Evolutionary conservation across 2,888 invertebrate species (phyloP).

Genomic region (Odontothrips loti): DNA sequence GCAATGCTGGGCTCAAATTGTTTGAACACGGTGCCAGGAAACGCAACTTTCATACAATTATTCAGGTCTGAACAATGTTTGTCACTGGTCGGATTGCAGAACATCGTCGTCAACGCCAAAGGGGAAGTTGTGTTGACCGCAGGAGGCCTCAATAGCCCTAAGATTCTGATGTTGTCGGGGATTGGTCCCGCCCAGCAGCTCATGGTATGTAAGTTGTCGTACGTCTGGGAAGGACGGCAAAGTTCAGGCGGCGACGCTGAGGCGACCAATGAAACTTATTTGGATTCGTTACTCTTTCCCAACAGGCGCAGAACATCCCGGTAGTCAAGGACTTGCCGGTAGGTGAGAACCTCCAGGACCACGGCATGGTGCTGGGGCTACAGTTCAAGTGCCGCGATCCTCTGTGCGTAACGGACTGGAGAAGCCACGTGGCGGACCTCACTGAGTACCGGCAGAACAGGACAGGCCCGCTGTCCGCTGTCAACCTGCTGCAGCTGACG

Average conservation of each 20-base stretch:
- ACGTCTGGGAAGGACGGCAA: neutral
- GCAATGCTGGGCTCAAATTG: too few species aligned
- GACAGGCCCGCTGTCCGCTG: neutral
- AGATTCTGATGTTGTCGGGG: neutral
- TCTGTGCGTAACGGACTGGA: neutral
- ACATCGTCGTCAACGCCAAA: neutral
- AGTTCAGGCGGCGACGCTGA: neutral
- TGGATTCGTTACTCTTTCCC: neutral
- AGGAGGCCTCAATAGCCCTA: neutral
- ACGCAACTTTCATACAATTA: too few species aligned
- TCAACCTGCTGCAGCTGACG: neutral
- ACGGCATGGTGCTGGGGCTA: neutral
- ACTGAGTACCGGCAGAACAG: neutral
- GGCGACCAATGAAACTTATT: too few species aligned
- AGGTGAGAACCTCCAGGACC: neutral
- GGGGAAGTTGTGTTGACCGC: neutral
- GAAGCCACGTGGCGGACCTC: neutral
- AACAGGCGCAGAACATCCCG: neutral
- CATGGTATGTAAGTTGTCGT: neutral
- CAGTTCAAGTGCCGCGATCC: neutral
- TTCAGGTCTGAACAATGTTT: too few species aligned
- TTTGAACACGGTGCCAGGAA: too few species aligned
- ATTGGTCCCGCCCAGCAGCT: neutral
- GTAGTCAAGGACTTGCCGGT: neutral
- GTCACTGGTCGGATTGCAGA: neutral